Conservation (phyloP, 2,888 invertebrate species). For the Chymomyza amoena region DNA sequence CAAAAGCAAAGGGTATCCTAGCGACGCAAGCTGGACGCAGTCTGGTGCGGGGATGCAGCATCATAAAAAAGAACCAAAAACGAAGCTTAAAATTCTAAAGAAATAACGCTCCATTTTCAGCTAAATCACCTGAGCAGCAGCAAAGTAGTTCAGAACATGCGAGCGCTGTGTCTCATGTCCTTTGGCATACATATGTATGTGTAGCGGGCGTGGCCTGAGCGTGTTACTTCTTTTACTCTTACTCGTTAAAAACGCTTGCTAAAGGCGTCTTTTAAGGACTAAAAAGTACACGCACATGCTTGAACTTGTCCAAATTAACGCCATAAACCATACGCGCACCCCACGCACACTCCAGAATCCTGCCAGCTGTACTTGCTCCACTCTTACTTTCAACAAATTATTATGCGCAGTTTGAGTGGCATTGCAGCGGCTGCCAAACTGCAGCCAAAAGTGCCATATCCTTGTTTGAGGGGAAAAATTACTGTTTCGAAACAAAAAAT, state of each 20-base stretch:
- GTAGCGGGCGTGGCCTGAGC: neutral
- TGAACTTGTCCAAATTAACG: conserved; percentile 5
- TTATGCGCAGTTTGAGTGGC: conserved; percentile 17
- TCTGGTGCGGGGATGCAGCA: conserved; percentile 25
- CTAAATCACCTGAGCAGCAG: neutral
- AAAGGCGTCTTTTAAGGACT: too few relatives aligned
- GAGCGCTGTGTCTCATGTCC: neutral
- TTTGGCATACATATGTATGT: neutral
- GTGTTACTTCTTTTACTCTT: neutral
- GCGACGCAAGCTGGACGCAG: conserved; percentile 46
- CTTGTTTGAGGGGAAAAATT: neutral
- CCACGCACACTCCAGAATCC: neutral
- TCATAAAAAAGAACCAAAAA: conserved; percentile 19
- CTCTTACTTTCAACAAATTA: conserved; percentile 24
- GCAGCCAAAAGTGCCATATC: neutral
- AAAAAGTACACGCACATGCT: neutral
- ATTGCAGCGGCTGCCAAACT: conserved; percentile 4
- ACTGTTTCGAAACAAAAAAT: conserved; percentile 25
- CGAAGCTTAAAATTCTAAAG: conserved; percentile 37
- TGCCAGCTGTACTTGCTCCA: neutral
- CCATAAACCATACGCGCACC: neutral
- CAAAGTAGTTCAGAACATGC: neutral
- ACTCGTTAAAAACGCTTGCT: neutral
- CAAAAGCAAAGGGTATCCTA: conserved; percentile 51
- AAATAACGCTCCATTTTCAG: conserved; percentile 5